Evolutionary conservation across 1,140 invertebrate species (phyloP), one percentile per base, ranked within the genome.

Genomic region (Pemphigus obesinymphae): DNA sequence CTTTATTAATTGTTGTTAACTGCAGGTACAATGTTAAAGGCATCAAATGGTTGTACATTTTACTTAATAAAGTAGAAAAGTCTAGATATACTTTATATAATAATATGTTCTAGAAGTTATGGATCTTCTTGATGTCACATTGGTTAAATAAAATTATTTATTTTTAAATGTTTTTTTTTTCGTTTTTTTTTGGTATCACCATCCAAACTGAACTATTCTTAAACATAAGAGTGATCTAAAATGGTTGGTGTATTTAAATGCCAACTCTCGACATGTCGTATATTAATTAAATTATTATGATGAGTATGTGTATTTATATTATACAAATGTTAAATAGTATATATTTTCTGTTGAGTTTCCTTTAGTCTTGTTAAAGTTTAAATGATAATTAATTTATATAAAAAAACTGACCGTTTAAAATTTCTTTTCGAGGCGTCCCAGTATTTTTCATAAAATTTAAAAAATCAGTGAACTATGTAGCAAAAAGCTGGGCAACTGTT

Each of bases 111-210:
- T 70, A 70, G 40, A 43, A 45, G 68, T 45, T 45, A 70, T 70
- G 37, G 31, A 70, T 70, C 37, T 37, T 68, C 20, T 45, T 29
- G 23, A 70, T 70, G 66, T 70, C 66, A 43, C 66, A 70, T 70
- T 37, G 37, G 68, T 45, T 70, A 45, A 70, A 70, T 70, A 70
- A 70, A 70, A 70, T 11, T 70, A 70, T 70, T 70, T 70, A 70
- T 70, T 70, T 70, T 70, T 70, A 70, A 70, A 7, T 45, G 68
- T 3, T 40, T 29, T 70, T 70, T 68, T 37, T 40, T 10, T 68
- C n/a, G n/a, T n/a, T n/a, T n/a, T n/a, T n/a, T 68, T 66, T 43
- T 70, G 15, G 31, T 40, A 43, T 17, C 20, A 1, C 15, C 15
- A 6, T n/a, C n/a, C 34, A 68, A 68, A 68, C 6, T 26, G 34